Conservation (phyloP, 2,113 vertebrate species). For the Chiloscyllium plagiosum region DNA sequence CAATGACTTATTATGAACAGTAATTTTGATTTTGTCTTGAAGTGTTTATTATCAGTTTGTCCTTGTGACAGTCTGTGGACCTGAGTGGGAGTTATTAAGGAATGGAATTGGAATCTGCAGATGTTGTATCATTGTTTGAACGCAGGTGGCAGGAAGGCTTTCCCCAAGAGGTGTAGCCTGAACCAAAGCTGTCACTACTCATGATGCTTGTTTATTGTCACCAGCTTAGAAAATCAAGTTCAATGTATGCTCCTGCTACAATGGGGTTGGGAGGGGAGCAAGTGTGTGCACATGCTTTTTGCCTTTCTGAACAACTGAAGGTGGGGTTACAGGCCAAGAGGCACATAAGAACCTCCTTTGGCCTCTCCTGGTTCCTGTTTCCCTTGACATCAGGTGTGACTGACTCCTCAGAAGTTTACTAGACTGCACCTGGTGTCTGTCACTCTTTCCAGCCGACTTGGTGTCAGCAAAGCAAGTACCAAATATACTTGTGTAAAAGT, state of each 20-base stretch:
- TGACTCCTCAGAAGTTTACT: not conserved
- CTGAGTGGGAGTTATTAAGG: not conserved
- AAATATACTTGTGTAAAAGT: no score
- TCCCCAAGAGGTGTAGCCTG: not conserved
- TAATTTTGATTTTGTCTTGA: not conserved
- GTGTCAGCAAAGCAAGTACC: not conserved
- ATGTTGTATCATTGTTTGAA: not conserved
- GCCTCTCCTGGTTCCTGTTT: not conserved
- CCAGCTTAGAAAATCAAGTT: not conserved
- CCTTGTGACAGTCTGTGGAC: not conserved
- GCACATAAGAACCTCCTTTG: not conserved
- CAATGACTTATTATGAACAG: not conserved
- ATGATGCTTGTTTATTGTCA: not conserved
- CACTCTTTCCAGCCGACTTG: not conserved
- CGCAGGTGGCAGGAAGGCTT: not conserved
- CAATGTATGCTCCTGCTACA: not conserved
- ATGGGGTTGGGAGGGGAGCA: not conserved
- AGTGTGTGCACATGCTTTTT: not conserved
- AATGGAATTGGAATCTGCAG: not conserved
- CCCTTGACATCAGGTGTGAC: not conserved
- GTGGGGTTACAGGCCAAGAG: not conserved
- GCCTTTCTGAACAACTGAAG: not conserved
- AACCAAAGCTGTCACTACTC: not conserved
- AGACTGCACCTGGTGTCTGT: not conserved
- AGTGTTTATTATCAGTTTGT: not conserved